phyloP scores from a whole-genome alignment of 2,888 invertebrate species.

The Aquatica leii region DNA sequence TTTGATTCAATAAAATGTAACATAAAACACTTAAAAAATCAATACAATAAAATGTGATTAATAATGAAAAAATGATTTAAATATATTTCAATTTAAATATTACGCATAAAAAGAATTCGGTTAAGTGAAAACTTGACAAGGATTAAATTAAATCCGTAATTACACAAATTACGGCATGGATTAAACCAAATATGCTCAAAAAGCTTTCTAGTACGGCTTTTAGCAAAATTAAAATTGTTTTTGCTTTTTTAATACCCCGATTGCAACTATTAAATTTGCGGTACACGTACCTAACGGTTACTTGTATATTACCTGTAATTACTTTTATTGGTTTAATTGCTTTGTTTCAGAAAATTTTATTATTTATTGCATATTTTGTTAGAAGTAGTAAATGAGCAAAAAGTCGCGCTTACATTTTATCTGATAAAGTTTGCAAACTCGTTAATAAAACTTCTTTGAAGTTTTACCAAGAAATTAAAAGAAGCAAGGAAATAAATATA shows the following conservation, averaged over 20 bases:
- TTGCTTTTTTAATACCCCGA: slow-evolving; percentile 20
- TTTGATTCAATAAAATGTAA: no score
- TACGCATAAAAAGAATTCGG: slow-evolving; percentile 23
- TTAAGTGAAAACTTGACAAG: slow-evolving; percentile 31
- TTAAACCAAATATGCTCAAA: slow-evolving; percentile 39
- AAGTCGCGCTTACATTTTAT: no score
- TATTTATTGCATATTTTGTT: no score
- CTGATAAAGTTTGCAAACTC: slow-evolving; percentile 27
- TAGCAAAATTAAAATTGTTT: slow-evolving; percentile 41
- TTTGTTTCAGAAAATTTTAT: no score
- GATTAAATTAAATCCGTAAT: slow-evolving; percentile 46
- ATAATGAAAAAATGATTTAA: no score
- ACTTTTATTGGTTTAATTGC: no score
- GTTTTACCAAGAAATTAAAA: slow-evolving; percentile 25
- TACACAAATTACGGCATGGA: slow-evolving; percentile 45
- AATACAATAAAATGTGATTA: no score
- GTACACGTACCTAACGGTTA: no score
- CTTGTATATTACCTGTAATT: no score
- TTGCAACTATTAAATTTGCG: slow-evolving; percentile 6
- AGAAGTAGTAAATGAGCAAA: no score
- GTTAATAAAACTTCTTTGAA: slow-evolving; percentile 28
- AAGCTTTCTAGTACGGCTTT: slow-evolving; percentile 31
- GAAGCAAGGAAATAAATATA: slow-evolving; percentile 1
- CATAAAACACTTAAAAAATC: no score
- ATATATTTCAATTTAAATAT: slow-evolving; percentile 31